Evolutionary conservation across 2,888 invertebrate species (phyloP), one percentile per base, ranked within the genome.

Genomic region (Tribolium freemani): DNA sequence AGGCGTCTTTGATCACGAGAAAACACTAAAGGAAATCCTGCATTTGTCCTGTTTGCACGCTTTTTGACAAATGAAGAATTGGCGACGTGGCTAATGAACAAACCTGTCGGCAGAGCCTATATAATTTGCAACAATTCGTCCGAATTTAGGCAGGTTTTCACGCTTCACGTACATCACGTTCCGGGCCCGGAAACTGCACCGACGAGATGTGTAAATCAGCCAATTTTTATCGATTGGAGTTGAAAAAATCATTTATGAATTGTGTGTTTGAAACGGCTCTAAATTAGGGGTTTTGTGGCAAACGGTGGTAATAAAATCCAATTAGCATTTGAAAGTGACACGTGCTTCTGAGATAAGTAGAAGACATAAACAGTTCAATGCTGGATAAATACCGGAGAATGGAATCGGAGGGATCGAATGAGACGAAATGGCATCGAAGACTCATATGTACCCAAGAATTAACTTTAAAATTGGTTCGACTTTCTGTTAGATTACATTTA

Each of bases 301-400:
- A 64, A 53, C 66, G 64, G 44, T 46, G 20, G 54, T 46, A 53
- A 66, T 66, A 66, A 66, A 66, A 45, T 46, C 54, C 46, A 66
- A 66, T 66, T 66, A 66, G 38, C 50, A 50, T 63, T 63, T 50
- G 38, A 54, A 30, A 26, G 66, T 45, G 54, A 66, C 66, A 66
- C 54, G 53, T 66, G 54, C 54, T 66, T 44, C 30, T 20, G 54
- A 66, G 66, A 66, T 66, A 66, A 64, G 54, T 54, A 66, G 54
- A 31, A 48, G 60, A 60, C 63, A 63, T 70, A 70, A 70, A 70
- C 31, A 46, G 63, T 56, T 70, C 70, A 56, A 69, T 51, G 46
- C 46, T 53, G 53, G 69, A 69, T 69, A 69, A 69, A 58, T 69
- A 60, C 51, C 16, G 38, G 57, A 26, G 56, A 48, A 54, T 45